Percentiles rank a stretch among this genome's conserved stretches.
Evolutionary conservation across 2,113 vertebrate species (phyloP).

Genomic region (Eulacestoma nigropectus): DNA sequence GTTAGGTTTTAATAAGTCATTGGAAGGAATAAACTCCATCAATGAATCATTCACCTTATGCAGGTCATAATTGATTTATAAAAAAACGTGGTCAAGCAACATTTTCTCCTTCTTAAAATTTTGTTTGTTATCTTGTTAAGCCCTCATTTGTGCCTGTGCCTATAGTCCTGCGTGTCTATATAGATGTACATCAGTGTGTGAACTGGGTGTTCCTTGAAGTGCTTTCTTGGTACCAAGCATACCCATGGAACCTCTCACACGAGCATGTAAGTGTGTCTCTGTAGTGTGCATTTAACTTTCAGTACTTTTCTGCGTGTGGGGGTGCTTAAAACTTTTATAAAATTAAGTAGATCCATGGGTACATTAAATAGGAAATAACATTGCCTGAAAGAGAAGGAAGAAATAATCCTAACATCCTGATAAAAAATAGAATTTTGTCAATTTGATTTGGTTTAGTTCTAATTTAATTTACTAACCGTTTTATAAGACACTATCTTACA

Average conservation of each 20-base stretch:
- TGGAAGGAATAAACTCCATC: background rate
- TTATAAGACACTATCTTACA: constrained; percentile 10
- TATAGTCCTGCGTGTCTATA: accelerated
- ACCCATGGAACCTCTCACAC: background rate
- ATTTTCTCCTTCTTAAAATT: background rate
- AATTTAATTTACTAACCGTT: constrained; percentile 37
- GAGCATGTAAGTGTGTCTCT: background rate
- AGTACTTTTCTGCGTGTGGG: background rate
- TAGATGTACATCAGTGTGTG: background rate
- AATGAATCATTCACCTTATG: background rate
- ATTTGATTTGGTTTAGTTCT: constrained; percentile 32
- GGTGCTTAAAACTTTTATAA: background rate
- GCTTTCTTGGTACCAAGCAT: background rate
- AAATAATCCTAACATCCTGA: constrained; percentile 28
- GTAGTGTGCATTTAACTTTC: background rate
- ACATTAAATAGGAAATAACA: constrained; percentile 28
- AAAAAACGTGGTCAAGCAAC: background rate
- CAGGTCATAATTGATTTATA: background rate
- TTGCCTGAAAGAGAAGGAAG: constrained; percentile 34
- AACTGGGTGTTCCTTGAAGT: background rate
- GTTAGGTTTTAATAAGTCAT: background rate
- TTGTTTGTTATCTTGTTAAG: background rate
- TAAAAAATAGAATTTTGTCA: constrained; percentile 44
- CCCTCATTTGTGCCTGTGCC: background rate
- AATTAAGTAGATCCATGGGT: constrained; percentile 2